Percentiles rank a stretch among this genome's conserved stretches.
Conservation (phyloP, 2,797 vertebrate species). For the Lophotriccus pileatus region DNA sequence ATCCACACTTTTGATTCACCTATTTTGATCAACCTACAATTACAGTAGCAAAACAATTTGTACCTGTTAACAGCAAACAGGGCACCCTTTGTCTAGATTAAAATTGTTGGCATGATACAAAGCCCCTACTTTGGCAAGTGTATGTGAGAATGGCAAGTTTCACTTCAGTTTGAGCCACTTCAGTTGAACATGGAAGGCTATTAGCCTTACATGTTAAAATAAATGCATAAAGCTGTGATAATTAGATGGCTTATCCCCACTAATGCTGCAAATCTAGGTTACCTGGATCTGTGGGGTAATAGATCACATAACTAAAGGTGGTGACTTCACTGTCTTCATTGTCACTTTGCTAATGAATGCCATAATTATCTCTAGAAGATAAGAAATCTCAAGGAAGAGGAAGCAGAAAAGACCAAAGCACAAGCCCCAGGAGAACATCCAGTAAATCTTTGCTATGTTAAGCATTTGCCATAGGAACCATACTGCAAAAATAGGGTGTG, state of each 20-base stretch:
- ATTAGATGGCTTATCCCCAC: not conserved
- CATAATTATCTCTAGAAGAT: not conserved
- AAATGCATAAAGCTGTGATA: not conserved
- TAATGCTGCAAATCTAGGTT: not conserved
- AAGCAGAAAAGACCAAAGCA: not conserved
- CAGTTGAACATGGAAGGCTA: too few relatives aligned
- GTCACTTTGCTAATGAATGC: not conserved
- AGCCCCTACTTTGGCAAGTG: not conserved
- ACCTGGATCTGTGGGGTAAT: not conserved
- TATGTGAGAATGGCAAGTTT: not conserved
- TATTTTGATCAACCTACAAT: not conserved
- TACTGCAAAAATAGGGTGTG: not conserved
- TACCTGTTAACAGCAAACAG: not conserved
- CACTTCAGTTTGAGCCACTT: not conserved
- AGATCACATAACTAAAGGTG: not conserved
- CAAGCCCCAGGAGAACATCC: not conserved
- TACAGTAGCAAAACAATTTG: not conserved
- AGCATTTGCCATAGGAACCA: not conserved
- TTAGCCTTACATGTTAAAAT: not conserved
- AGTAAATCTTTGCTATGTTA: not conserved
- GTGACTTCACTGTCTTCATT: not conserved
- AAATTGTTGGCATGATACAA: not conserved
- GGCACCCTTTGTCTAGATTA: not conserved
- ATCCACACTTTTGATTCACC: not conserved
- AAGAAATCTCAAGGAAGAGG: not conserved